Conservation (phyloP, 1,140 invertebrate species). For the Drosophila pseudoobscura region DNA sequence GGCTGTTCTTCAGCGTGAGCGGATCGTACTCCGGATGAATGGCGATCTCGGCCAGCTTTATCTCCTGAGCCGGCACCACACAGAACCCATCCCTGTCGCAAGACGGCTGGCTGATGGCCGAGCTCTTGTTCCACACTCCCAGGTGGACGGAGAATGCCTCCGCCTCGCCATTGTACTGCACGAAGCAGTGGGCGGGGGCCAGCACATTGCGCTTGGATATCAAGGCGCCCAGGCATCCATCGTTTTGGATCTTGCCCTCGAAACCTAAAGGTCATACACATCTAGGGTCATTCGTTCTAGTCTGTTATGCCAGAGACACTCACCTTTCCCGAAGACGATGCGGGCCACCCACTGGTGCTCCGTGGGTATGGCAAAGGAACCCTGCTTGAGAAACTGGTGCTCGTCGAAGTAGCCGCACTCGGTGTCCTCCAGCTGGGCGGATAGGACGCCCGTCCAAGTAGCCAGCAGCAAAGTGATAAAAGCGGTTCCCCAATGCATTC, state of each 20-base stretch:
- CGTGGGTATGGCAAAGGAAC: conserved; percentile 41
- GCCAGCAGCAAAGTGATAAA: conserved; percentile 27
- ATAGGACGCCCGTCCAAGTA: conserved; percentile 1
- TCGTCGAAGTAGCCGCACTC: conserved; percentile 48
- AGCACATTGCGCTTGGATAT: conserved; percentile 55
- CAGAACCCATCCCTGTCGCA: conserved; percentile 57
- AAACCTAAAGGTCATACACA: conserved; percentile 23
- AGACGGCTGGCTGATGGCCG: conserved; percentile 7
- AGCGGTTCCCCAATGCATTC: conserved; percentile 45
- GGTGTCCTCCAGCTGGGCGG: conserved; percentile 10
- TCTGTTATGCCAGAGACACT: neutral
- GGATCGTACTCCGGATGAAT: conserved; percentile 67
- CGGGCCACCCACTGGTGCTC: conserved; percentile 68
- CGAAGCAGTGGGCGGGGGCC: conserved; percentile 67
- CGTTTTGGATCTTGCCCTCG: conserved; percentile 33
- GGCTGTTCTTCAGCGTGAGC: conserved; percentile 49
- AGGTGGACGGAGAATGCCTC: conserved; percentile 61
- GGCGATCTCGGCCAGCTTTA: conserved; percentile 54
- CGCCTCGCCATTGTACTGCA: conserved; percentile 42
- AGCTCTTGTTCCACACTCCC: conserved; percentile 62
- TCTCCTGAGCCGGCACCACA: conserved; percentile 60
- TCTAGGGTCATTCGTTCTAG: neutral
- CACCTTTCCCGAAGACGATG: conserved; percentile 50
- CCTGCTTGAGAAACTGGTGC: conserved; percentile 34
- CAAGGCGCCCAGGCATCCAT: conserved; percentile 55